Base-by-base conservation (phyloP, 2,888 invertebrate genomes). In the Parnassius orleans region DNA sequence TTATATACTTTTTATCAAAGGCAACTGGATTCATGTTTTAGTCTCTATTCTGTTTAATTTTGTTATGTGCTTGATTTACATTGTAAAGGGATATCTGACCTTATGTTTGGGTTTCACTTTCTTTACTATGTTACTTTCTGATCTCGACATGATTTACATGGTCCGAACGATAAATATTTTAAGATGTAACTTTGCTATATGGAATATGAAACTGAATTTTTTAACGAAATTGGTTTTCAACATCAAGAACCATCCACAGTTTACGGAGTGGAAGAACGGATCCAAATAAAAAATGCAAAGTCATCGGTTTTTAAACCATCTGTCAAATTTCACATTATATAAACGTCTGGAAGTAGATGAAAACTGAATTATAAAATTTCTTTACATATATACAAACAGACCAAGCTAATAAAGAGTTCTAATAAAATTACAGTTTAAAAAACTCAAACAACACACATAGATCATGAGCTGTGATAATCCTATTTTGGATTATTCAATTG, bases 121-220 rank as follows among this genome's bases (percentile, higher is more conserved):
- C 12, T 5, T 57, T 2, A 9, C 43, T 19, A 9, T 24, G 9
- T 14, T 43, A 7, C 11, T 57, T 12, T 9, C 51, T 1, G 60
- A 61, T 15, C 46, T 51, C 2, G 55, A 55, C 14, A 50, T 44
- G 7, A 55, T 56, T 44, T 61, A 61, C 33, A 12, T 51, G 9
- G 41, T 56, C 56, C 24, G 60, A 43, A 55, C 51, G 9, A 7
- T 50, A 33, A 61, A 55, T 9, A 24, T 46, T 2, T 50, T 61
- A 9, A 55, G 55, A 24, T 11, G 10, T 1, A 14, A 9, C 3
- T 12, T 55, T 10, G 24, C 5, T 19, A 46, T 15, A 14, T 61
- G 55, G 55, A 10, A 15, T 14, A 51, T 19, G 11, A 15, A 61
- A 51, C 11, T 61, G 1, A 56, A 33, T 46, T 9, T 5, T 15